phyloP scores from a whole-genome alignment of 2,888 invertebrate genomes.

The Diplolepis rosae region DNA sequence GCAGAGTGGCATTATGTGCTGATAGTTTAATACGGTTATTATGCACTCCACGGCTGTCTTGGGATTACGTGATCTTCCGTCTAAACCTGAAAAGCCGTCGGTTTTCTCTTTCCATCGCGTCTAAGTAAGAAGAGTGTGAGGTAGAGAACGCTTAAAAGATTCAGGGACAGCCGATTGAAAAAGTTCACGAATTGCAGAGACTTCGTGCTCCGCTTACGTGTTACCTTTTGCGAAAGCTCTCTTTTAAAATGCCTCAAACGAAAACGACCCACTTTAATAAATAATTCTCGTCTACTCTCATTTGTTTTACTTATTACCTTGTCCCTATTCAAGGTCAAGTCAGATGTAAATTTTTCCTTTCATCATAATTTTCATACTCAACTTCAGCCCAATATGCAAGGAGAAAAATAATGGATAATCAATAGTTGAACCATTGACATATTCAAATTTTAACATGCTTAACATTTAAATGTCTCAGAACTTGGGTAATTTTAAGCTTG shows the following conservation, averaged over 20 bases:
- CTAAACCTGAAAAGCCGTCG: conserved; percentile 41
- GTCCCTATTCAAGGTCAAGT: not conserved
- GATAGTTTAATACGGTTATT: conserved; percentile 58
- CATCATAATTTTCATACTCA: too few relatives aligned
- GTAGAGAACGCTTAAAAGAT: conserved; percentile 13
- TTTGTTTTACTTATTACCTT: not conserved
- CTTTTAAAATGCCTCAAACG: not conserved
- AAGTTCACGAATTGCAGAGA: conserved; percentile 42
- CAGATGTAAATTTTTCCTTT: not conserved
- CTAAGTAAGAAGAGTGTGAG: not conserved
- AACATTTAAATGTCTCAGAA: too few relatives aligned
- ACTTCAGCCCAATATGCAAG: too few relatives aligned
- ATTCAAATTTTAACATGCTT: too few relatives aligned
- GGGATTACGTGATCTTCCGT: conserved; percentile 48
- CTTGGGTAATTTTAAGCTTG: too few relatives aligned
- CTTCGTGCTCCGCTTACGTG: conserved; percentile 17
- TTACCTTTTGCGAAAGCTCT: not conserved
- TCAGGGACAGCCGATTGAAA: conserved; percentile 46
- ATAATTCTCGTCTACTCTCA: not conserved
- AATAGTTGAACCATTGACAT: too few relatives aligned
- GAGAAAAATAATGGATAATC: too few relatives aligned
- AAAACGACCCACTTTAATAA: conserved; percentile 18
- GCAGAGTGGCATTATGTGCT: conserved; percentile 49
- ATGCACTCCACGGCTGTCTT: conserved; percentile 48
- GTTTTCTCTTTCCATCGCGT: not conserved